Conservation (phyloP, 2,888 invertebrate species). For the Pasiphila rectangulata region DNA sequence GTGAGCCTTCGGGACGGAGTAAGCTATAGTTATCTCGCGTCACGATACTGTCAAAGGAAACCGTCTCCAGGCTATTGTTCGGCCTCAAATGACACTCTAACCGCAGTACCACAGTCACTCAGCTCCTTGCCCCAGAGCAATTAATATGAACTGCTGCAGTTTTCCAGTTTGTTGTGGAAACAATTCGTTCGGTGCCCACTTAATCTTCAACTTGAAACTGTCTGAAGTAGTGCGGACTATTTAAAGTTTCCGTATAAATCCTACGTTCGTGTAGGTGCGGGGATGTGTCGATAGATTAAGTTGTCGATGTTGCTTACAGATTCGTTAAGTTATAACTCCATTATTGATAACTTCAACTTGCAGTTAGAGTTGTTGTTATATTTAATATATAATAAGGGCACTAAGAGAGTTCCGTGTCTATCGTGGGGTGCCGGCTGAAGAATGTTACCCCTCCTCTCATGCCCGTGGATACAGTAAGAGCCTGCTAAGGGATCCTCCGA, state of each 20-base stretch:
- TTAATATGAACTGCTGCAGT: slow-evolving; percentile 44
- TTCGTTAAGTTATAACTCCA: too few species aligned
- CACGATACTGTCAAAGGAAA: slow-evolving; percentile 1
- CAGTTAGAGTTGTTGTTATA: too few species aligned
- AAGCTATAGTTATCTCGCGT: too few species aligned
- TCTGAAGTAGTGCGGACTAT: slow-evolving; percentile 39
- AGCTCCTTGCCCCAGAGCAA: slow-evolving; percentile 25
- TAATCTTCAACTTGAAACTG: slow-evolving; percentile 47
- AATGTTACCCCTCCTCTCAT: too few species aligned
- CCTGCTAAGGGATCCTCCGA: too few species aligned
- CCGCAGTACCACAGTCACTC: slow-evolving; percentile 1
- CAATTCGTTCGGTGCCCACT: slow-evolving; percentile 48
- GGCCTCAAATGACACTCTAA: too few species aligned
- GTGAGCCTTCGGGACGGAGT: too few species aligned
- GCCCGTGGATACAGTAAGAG: too few species aligned
- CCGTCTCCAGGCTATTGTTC: background rate
- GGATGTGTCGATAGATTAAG: slow-evolving; percentile 1
- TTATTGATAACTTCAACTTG: too few species aligned
- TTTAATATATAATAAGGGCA: too few species aligned
- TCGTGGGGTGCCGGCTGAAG: too few species aligned
- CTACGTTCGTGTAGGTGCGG: slow-evolving; percentile 16
- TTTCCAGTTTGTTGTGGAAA: slow-evolving; percentile 46
- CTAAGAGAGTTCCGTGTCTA: too few species aligned
- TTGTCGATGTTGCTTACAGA: background rate
- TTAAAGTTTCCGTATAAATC: slow-evolving; percentile 57